A percentile compares a stretch with the other conserved stretches of the same genome.
Conservation (phyloP, 2,888 invertebrate genomes). For the Nomada ruficornis region DNA sequence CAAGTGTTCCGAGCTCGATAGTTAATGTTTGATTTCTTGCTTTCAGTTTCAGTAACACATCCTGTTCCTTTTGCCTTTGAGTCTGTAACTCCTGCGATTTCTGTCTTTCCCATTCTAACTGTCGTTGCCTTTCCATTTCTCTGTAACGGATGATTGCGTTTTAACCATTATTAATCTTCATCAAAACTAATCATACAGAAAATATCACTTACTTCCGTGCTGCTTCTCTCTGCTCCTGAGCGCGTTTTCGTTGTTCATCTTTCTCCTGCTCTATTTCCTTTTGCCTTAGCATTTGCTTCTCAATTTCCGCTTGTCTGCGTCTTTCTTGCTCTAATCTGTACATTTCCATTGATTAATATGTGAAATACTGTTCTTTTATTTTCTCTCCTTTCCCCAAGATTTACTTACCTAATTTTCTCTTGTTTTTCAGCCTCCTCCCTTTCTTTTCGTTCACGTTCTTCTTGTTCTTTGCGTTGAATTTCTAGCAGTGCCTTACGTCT, state of each 20-base stretch:
- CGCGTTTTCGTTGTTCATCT: conserved; percentile 92
- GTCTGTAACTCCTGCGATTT: conserved; percentile 93
- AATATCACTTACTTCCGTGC: conserved; percentile 87
- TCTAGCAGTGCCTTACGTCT: conserved; percentile 95
- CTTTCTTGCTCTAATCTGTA: conserved; percentile 88
- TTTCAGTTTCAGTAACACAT: conserved; percentile 93
- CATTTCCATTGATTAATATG: background rate
- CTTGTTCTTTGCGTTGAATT: conserved; percentile 95
- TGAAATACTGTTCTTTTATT: background rate
- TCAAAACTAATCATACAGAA: background rate
- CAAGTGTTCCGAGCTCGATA: conserved; percentile 88
- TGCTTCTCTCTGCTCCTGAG: conserved; percentile 92
- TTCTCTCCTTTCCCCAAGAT: background rate
- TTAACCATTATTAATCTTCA: conserved; percentile 1
- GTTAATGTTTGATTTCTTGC: conserved; percentile 93
- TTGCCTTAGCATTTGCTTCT: conserved; percentile 92
- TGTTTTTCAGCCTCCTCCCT: conserved; percentile 95
- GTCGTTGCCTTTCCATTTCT: conserved; percentile 97
- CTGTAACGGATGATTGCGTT: conserved; percentile 79
- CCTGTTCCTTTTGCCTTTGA: conserved; percentile 93
- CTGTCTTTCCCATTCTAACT: conserved; percentile 98
- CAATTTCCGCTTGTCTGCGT: conserved; percentile 94
- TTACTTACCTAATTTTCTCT: conserved; percentile 89
- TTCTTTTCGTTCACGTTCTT: conserved; percentile 96
- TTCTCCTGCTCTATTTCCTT: conserved; percentile 90